Percentiles rank a stretch among this genome's conserved stretches.
These are phyloP conservation scores for Porphyrio hochstetteri DNA, from an alignment of 2,113 vertebrate species.

Conservation along the genomic window DNA sequence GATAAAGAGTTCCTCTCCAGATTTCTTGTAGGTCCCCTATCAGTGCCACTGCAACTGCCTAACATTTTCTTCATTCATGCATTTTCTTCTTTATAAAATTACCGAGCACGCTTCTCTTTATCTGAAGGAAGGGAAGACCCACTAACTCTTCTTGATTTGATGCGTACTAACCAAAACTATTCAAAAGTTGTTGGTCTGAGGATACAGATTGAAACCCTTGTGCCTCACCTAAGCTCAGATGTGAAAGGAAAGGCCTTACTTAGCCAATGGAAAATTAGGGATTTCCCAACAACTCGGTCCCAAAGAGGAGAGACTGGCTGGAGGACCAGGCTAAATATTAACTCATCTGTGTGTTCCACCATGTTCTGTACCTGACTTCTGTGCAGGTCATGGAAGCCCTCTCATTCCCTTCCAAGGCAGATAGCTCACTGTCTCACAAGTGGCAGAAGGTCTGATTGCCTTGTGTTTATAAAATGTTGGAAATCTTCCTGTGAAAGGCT, in stretches of 20 bases:
- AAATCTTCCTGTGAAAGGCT: neutral
- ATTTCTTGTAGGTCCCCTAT: too few species aligned
- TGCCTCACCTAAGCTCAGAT: neutral
- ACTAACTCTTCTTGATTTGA: neutral
- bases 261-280: neutral
- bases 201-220: neutral
- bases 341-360: neutral
- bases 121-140: neutral
- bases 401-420: neutral
- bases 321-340: neutral
- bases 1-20: too few species aligned
- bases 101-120: neutral
- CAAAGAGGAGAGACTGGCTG: neutral
- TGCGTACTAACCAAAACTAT: neutral
- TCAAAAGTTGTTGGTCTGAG: neutral
- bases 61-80: neutral
- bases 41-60: neutral
- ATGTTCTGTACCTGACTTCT: neutral
- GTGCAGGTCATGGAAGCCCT: neutral
- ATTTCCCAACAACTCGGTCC: neutral
- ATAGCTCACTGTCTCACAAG: neutral
- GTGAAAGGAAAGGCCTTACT: neutral
- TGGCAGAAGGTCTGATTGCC: constrained; percentile 2
- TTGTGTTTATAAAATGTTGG: neutral
- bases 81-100: neutral